Percentiles rank a stretch among this genome's conserved stretches.
Evolutionary conservation across 2,797 vertebrate species (phyloP).

Genomic region (Hemibagrus guttatus): DNA sequence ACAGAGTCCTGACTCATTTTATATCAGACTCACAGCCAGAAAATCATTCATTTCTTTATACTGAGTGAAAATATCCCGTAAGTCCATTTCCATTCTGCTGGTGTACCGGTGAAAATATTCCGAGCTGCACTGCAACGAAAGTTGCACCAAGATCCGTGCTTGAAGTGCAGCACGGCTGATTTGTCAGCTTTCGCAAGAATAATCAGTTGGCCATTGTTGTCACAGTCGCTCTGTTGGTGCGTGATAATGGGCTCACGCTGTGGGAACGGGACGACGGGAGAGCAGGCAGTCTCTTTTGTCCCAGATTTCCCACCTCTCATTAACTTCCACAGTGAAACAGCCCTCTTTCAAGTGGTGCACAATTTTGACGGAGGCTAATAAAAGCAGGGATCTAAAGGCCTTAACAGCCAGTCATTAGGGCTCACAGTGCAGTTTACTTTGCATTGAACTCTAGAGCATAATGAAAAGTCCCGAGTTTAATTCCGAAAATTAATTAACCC

Average conservation of each 20-base stretch:
- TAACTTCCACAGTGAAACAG: constrained; percentile 48
- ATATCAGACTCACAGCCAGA: too few relatives aligned
- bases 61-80: too few relatives aligned
- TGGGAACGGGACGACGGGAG: constrained; percentile 48
- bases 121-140: not conserved
- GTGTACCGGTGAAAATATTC: not conserved
- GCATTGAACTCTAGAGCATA: constrained; percentile 27
- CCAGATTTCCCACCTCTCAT: constrained; percentile 49
- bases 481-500: constrained; percentile 4
- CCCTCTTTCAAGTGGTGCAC: constrained; percentile 61
- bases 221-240: constrained; percentile 19
- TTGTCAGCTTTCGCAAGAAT: constrained; percentile 5
- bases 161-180: constrained; percentile 22
- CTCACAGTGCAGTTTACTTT: constrained; percentile 64
- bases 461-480: not conserved
- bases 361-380: constrained; percentile 67
- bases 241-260: constrained; percentile 32
- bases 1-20: too few relatives aligned
- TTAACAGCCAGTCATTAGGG: constrained; percentile 71
- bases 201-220: constrained; percentile 26
- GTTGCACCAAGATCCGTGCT: not conserved
- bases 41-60: too few relatives aligned
- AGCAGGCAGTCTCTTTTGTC: constrained; percentile 48
- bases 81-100: too few relatives aligned
- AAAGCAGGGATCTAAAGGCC: constrained; percentile 65